Evolutionary conservation across 2,888 invertebrate genomes (phyloP), one percentile per base, ranked within the genome.

Genomic region (Tinea pellionella): DNA sequence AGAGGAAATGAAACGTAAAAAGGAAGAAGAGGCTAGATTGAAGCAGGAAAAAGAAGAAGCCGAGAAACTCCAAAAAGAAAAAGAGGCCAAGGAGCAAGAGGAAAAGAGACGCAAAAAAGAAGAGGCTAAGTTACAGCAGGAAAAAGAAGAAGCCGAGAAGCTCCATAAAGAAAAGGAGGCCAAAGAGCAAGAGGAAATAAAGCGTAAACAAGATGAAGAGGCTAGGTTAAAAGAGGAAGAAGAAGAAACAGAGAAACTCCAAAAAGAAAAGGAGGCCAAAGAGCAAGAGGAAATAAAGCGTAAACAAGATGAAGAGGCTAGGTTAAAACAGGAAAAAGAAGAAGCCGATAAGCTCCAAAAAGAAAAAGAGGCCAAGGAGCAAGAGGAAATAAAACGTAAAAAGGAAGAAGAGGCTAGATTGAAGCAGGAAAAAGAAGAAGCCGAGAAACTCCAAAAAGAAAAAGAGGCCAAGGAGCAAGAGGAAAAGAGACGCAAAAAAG

Each of bases 261-360:
- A 65, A 61, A 59, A 67, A 43, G 64, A 68, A 62, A 63, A 63
- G 41, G 63, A 68, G 61, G 62, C 60, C 2, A 64, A 60, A 59
- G 55, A 60, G 4, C 41, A 61, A 9, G 59, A 61, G 24, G 61
- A 4, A 9, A 61, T 0, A 7, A 55, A 30, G n/a, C 43, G 47
- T 0, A 56, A 59, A 1, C 32, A 63, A 41, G 57, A n/a, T n/a
- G n/a, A 63, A 12, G 15, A 18, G 13, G n/a, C n/a, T 57, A 63
- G 63, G 11, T 18, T 60, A 56, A 53, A 63, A 0, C 60, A 59
- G 29, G 41, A 60, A 0, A 7, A 6, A 0, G 61, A 60, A 18
- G 61, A 62, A 15, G 41, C 60, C 19, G 15, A 60, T 24, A 32
- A 61, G 4, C 3, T 13, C 37, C 11, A 53, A 53, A 13, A 13